These are phyloP conservation scores for Xiphorhynchus elegans DNA, from an alignment of 2,113 vertebrate species.

Conservation along the genomic window DNA sequence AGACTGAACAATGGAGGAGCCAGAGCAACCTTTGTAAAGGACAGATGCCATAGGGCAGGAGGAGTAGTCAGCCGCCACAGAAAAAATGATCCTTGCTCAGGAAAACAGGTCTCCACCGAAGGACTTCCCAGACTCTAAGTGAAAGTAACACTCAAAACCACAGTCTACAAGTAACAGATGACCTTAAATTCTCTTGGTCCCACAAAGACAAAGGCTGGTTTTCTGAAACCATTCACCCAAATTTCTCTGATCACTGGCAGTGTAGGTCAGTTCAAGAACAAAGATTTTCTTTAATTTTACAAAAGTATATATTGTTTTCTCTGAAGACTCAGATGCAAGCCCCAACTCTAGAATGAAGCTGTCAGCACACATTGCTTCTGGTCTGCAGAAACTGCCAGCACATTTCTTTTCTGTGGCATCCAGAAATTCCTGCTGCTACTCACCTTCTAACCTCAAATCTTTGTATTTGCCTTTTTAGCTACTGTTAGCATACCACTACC, in stretches of 20 bases:
- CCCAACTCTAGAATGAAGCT: not conserved
- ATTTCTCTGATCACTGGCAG: not conserved
- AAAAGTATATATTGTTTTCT: not conserved
- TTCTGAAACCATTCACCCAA: not conserved
- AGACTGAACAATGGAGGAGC: not conserved
- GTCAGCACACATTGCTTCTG: not conserved
- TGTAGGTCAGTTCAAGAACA: not conserved
- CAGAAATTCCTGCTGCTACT: not conserved
- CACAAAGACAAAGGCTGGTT: not conserved
- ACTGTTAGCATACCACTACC: not conserved
- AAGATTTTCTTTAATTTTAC: not conserved
- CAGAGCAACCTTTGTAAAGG: not conserved
- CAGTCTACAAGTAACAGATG: not conserved
- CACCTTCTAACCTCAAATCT: constrained; percentile 14
- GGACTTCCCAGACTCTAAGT: not conserved
- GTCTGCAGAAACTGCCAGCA: not conserved
- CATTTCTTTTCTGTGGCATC: not conserved
- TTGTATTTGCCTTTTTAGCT: not conserved
- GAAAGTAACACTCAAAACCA: not conserved
- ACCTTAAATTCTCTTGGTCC: not conserved
- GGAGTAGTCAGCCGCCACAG: not conserved
- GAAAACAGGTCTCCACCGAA: not conserved
- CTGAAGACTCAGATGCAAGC: not conserved
- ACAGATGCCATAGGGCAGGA: not conserved
- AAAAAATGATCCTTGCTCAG: not conserved